These are phyloP conservation scores for roundworm (Caenorhabditis elegans) DNA, from an alignment of 1,140 invertebrate genomes.

Conservation along the genomic window WBcel235 BX284603.4:9479501-9480000, in stretches of 20 bases:
- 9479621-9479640: not conserved
- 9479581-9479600: not conserved
- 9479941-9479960: no score
- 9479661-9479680: not conserved
- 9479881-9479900: not conserved
- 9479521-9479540: no score
- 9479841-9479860: not conserved
- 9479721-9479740: not conserved
- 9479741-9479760: not conserved
- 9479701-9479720: not conserved
- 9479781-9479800: no score
- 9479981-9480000: no score
- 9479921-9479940: no score
- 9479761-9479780: not conserved
- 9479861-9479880: not conserved
- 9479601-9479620: not conserved
- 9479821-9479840: constrained; percentile 3
- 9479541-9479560: no score
- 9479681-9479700: not conserved
- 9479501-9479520: no score
- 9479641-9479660: not conserved
- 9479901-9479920: no score
- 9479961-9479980: no score
- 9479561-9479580: no score
- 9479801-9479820: no score